Evolutionary conservation across 2,888 invertebrate species (phyloP), one percentile per base, ranked within the genome.

Genomic region (Monochamus alternatus): DNA sequence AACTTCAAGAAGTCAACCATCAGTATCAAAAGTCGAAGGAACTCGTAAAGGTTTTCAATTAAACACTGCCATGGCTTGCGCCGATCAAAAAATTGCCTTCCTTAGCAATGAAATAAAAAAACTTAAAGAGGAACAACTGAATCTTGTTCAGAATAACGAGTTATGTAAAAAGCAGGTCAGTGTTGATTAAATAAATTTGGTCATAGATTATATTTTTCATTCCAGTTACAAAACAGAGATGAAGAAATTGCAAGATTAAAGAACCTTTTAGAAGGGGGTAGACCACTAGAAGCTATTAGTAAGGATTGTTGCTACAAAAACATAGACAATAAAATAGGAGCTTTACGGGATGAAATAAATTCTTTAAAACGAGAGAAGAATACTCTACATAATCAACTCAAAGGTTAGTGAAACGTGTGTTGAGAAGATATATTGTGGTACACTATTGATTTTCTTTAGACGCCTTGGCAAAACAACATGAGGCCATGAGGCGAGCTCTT

Each of bases 401-500:
- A 90, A 88, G 90, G 90, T 89, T 38, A 22, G 32, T 12, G 12
- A 12, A 73, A 10, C n/a, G 22, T 44, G 51, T 47, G 9, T 65
- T 1, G 14, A 55, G 14, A 38, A 38, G 7, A 38, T 38, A 2
- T 2, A 38, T 38, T 38, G 4, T 38, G 7, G 0, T 4, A 38
- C 7, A 22, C 38, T 38, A 38, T 38, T 38, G 4, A 4, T 38
- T 38, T 38, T 22, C 72, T 85, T 71, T 80, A 88, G 92, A 91
- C 80, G 90, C 92, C 30, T 86, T 94, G 75, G 90, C 91, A 71
- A 94, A 93, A 83, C 94, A 94, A 84, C 96, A 96, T 87, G 95
- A 95, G 86, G 96, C 95, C 4, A 95, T 95, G 95, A 90, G 93
- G 62, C 90, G 94, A 80, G 95, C 95, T 5, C 88, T 95, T 60